phyloP scores from a whole-genome alignment of 2,113 vertebrate species.

The Aythya baeri region DNA sequence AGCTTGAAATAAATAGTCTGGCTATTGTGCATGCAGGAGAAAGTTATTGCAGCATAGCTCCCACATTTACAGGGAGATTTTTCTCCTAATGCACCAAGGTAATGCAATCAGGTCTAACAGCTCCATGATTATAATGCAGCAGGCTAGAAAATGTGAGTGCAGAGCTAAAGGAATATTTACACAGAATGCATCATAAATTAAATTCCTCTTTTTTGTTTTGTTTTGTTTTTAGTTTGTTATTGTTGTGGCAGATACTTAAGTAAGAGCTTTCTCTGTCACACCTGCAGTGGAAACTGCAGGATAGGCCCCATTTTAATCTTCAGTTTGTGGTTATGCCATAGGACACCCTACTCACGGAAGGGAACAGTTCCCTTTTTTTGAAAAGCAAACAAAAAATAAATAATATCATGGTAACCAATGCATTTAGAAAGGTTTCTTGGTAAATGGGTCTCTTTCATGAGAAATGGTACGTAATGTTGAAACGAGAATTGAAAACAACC shows the following conservation, averaged over 20 bases:
- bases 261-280: neutral
- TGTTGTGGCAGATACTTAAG: neutral
- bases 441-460: neutral
- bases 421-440: neutral
- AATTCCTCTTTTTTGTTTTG: neutral
- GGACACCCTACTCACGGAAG: neutral
- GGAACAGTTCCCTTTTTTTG: neutral
- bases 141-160: neutral
- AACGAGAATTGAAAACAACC: neutral
- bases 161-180: neutral
- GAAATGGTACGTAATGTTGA: neutral
- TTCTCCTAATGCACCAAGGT: neutral
- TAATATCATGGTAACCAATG: neutral
- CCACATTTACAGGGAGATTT: neutral
- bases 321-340: neutral
- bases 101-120: constrained; percentile 42
- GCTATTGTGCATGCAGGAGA: neutral
- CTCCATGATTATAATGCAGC: constrained; percentile 6
- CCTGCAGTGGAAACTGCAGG: neutral
- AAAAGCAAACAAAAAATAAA: neutral
- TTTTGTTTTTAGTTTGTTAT: neutral
- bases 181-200: neutral
- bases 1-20: constrained; percentile 22
- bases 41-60: neutral
- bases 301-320: neutral